Evolutionary conservation across 2,113 vertebrate genomes (phyloP).

Genomic region (Anoplopoma fimbria): DNA sequence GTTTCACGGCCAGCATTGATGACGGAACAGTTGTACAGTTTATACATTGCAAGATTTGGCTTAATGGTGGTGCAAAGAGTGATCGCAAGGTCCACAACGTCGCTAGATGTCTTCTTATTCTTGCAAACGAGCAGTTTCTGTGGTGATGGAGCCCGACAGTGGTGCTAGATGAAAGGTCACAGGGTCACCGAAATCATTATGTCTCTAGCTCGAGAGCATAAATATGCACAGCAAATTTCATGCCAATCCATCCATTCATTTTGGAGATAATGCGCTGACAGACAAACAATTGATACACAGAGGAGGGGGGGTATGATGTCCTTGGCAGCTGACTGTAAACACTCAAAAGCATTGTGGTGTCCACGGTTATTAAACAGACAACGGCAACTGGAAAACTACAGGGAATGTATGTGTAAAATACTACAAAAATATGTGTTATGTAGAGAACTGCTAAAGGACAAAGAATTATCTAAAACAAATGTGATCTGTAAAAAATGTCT

Average conservation of each 20-base stretch:
- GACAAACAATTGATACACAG: neutral
- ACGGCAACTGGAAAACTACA: neutral
- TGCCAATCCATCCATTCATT: neutral
- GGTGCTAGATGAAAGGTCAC: neutral
- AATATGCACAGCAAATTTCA: neutral
- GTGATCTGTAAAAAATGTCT: neutral
- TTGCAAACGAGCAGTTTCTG: neutral
- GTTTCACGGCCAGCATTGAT: neutral
- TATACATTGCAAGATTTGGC: neutral
- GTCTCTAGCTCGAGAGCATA: neutral
- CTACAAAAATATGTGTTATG: neutral
- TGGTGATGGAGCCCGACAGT: neutral
- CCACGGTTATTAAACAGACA: conserved; percentile 15
- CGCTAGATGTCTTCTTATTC: neutral
- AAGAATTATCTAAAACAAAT: neutral
- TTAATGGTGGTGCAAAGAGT: neutral
- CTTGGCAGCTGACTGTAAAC: conserved; percentile 6
- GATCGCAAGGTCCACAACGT: neutral
- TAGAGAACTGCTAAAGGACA: neutral
- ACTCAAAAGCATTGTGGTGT: neutral
- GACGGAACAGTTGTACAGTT: neutral
- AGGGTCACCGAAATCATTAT: neutral
- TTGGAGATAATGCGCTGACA: neutral
- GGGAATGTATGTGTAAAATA: neutral
- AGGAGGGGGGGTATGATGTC: neutral